Base-by-base conservation (phyloP, 2,797 vertebrate genomes). In the Iguana delicatissima region DNA sequence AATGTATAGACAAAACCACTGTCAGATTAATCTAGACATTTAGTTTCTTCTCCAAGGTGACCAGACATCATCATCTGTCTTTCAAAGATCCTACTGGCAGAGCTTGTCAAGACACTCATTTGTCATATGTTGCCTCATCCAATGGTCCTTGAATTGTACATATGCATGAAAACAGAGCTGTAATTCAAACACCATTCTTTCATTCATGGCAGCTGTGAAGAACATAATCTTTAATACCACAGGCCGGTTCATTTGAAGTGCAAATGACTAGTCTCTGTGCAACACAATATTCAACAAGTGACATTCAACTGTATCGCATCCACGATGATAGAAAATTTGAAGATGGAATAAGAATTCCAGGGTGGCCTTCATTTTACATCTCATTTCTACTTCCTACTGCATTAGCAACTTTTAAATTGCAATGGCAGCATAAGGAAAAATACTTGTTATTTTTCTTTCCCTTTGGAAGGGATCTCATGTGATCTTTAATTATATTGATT, bases 161-260 rank as follows among this genome's bases (percentile, higher is more conserved):
- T 85, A 0, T 2, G 93, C 87, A 93, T 67, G 91, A 89, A 87
- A n/a, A 89, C 62, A 91, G 22, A 92, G 35, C 1, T 92, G 29
- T 89, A 91, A 93, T 90, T 87, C 91, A 92, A 87, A 92, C 46
- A 93, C 89, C 90, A 84, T 89, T 91, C 76, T 88, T 91, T 13
- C 73, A 88, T 92, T 91, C 92, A 93, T 16, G 81, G 86, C 94
- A 93, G 90, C 50, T 85, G 46, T 46, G 92, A 88, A 95, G 90
- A 77, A 79, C 90, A 87, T 91, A 1, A 52, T 94, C 80, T 90
- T 89, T 94, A 95, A 94, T 91, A 85, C 94, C 90, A 87, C 87
- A 91, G 85, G 29, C 74, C 76, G 89, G 96, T 91, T 95, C 93
- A 94, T 93, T 92, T 95, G 92, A 95, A 96, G 92, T 93, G 92